Evolutionary conservation across 2,888 invertebrate genomes (phyloP), one percentile per base, ranked within the genome.

Genomic region (Campopleginae sp.): DNA sequence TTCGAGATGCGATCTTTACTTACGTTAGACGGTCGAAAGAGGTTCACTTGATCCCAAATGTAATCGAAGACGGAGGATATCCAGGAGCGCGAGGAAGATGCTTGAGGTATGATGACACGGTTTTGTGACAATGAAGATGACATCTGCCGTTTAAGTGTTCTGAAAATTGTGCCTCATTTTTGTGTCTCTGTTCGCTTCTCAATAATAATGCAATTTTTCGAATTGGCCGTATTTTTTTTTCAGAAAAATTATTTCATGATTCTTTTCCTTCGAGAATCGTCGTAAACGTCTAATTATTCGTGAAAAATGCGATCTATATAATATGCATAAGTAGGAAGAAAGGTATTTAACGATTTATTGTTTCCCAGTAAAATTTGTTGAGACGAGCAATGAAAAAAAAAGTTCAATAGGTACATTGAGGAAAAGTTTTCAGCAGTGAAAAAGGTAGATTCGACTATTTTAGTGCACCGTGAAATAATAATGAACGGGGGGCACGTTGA

Each of bases 31-130:
- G 91, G 90, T 48, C 93, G 91, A 89, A 94, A 93, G 89, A 92
- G 90, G 93, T 91, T 93, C 91, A 94, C 92, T 93, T 93, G 93
- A 89, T 92, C 91, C 94, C 94, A 93, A 93, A 94, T 91, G 91
- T 92, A 94, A 92, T 92, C 92, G 91, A 94, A 92, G 90, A 94
- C 88, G 85, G 92, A 92, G 88, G 93, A 93, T 90, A 94, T 92
- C 93, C 93, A 94, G 90, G 94, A 93, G 85, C 93, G 92, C 89
- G 93, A 91, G 77, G 93, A 91, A 89, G 93, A 90, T 89, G 91
- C 89, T 91, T 92, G 92, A 79, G 89, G 92, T 91, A 93, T 88
- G 90, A 93, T 89, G 90, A 93, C 89, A 91, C 89, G 91, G 90
- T 92, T 93, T 91, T 93, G 90, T 87, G 92, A 91, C 90, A 94